Percentiles rank a stretch among this genome's conserved stretches.
Conservation (phyloP, 2,797 vertebrate species). For the Eulemur albifrons region DNA sequence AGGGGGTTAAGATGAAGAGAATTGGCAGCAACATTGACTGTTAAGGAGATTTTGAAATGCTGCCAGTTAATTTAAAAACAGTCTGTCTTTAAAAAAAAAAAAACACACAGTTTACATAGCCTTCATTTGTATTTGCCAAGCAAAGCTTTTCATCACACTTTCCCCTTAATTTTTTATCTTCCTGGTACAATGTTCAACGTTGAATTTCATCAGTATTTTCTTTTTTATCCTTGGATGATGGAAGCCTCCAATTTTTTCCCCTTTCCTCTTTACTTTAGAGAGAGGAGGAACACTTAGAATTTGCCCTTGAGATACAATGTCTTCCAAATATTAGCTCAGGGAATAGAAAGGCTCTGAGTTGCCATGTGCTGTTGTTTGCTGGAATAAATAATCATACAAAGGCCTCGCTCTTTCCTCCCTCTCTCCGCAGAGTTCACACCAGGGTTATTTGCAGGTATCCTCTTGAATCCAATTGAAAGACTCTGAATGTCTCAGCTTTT, state of each 20-base stretch:
- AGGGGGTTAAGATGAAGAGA: background rate
- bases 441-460: slow-evolving; percentile 62
- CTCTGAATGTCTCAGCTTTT: slow-evolving; percentile 62
- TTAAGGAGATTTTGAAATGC: slow-evolving; percentile 42
- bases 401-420: slow-evolving; percentile 50
- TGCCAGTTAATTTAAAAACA: slow-evolving; percentile 60
- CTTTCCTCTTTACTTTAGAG: slow-evolving; percentile 62
- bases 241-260: slow-evolving; percentile 45
- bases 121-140: slow-evolving; percentile 58
- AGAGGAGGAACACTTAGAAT: slow-evolving; percentile 68
- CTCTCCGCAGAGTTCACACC: slow-evolving; percentile 59
- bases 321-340: slow-evolving; percentile 82
- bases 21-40: background rate
- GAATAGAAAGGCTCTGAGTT: slow-evolving; percentile 71
- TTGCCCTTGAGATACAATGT: slow-evolving; percentile 74
- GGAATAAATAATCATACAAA: slow-evolving; percentile 78
- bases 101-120: slow-evolving; percentile 28
- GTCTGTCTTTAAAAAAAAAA: slow-evolving; percentile 12
- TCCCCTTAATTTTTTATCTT: slow-evolving; percentile 60
- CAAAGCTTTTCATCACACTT: slow-evolving; percentile 46
- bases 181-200: background rate
- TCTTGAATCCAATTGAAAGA: slow-evolving; percentile 62
- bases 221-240: slow-evolving; percentile 62
- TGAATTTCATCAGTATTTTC: slow-evolving; percentile 71
- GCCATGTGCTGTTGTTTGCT: slow-evolving; percentile 65